A percentile compares a stretch with the other conserved stretches of the same genome.
phyloP scores from a whole-genome alignment of 2,797 vertebrate genomes.

The Dendrocincla tyrannina region DNA sequence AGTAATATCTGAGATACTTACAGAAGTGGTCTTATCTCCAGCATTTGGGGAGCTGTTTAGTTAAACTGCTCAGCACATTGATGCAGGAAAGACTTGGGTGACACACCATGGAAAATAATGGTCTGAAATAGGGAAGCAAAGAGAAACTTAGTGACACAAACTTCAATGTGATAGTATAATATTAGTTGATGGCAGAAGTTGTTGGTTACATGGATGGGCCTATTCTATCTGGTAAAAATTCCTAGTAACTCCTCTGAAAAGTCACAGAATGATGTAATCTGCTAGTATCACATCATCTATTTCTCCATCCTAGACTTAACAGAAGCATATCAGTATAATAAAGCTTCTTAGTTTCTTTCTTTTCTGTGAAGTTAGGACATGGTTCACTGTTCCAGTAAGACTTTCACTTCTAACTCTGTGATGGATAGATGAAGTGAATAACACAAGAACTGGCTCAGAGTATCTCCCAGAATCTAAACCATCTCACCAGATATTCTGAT shows the following conservation, averaged over 20 bases:
- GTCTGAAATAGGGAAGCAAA: background rate
- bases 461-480: background rate
- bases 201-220: background rate
- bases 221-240: background rate
- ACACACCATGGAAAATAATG: background rate
- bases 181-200: background rate
- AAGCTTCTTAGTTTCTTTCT: background rate
- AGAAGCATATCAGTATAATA: background rate
- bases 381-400: background rate
- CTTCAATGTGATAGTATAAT: background rate
- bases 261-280: background rate
- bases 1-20: background rate
- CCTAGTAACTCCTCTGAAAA: background rate
- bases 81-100: background rate
- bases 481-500: background rate
- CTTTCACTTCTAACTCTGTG: background rate
- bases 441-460: background rate
- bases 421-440: background rate
- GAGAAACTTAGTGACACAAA: background rate
- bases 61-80: background rate
- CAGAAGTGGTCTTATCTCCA: background rate
- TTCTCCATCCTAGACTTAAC: background rate
- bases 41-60: background rate
- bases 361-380: background rate
- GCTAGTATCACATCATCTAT: background rate